A percentile compares a stretch with the other conserved stretches of the same genome.
Conservation (phyloP, 2,888 invertebrate species). For the Netelia fuscicornis region DNA sequence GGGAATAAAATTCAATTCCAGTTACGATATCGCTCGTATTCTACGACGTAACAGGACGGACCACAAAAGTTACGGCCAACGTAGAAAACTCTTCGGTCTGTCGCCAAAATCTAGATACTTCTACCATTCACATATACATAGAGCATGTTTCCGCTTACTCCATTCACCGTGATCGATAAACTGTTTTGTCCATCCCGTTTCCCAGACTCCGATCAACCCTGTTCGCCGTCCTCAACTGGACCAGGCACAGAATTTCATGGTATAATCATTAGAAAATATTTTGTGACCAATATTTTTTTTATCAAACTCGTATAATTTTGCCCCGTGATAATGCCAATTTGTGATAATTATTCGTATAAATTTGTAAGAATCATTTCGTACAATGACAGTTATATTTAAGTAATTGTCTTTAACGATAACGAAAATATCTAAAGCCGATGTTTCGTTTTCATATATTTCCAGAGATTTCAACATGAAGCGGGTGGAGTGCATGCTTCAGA, state of each 20-base stretch:
- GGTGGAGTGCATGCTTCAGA: slow-evolving; percentile 41
- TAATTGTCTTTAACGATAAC: slow-evolving; percentile 1
- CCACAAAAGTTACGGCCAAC: slow-evolving; percentile 28
- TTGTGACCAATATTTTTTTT: neutral
- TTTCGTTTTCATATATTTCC: slow-evolving; percentile 51
- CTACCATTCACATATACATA: neutral
- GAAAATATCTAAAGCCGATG: slow-evolving; percentile 37
- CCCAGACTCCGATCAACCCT: neutral
- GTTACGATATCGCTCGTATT: slow-evolving; percentile 5
- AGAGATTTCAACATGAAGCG: slow-evolving; percentile 57
- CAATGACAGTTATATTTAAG: neutral
- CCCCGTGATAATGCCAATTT: neutral
- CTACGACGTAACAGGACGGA: neutral
- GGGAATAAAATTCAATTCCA: slow-evolving; percentile 55
- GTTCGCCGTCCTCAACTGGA: neutral
- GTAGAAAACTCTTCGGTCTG: slow-evolving; percentile 4
- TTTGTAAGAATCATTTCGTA: neutral
- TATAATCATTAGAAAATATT: neutral
- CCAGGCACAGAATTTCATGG: neutral
- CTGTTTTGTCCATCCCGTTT: neutral
- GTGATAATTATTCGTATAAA: neutral
- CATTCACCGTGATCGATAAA: slow-evolving; percentile 13
- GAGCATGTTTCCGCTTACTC: neutral
- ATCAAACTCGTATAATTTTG: neutral
- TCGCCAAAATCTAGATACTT: slow-evolving; percentile 38